Base-by-base conservation (phyloP, 2,888 invertebrate species). In the Hirtodrosophila histrioides region DNA sequence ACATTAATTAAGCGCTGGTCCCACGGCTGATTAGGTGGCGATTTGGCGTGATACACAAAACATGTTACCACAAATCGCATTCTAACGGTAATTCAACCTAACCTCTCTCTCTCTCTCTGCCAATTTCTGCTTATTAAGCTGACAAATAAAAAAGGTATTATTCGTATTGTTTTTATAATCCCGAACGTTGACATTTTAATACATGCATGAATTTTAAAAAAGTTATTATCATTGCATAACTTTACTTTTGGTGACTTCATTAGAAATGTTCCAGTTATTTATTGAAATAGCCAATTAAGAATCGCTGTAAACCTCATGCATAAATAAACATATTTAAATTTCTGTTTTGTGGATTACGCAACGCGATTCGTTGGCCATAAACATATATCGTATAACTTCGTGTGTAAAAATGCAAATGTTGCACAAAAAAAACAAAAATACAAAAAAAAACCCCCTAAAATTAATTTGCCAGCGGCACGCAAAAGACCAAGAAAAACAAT, bases 1-100 rank as follows among this genome's bases (percentile, higher is more conserved):
- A 62, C 61, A 74, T 81, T 80, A 81, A 80, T 85, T 76, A 76
- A 61, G 61, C 49, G 49, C 69, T 50, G 40, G 35, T 43, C 27
- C 11, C 41, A 48, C 29, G 24, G 43, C 63, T 72, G 75, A 78
- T 78, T 81, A 72, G 51, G 27, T 45, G 35, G 43, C 37, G 36
- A 31, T 62, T 50, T 39, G 48, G 11, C 10, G 11, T n/a, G 10
- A 37, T 57, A 44, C 55, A 35, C 36, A 54, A 48, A 62, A 49
- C 56, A 56, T 36, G 61, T 56, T 63, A 17, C 23, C 37, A 37
- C 27, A 55, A 50, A 37, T 46, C 40, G 7, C 9, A 49, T 37
- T 10, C 10, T 49, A 37, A 36, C 27, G 12, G 11, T 37, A 39
- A 44, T 10, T 11, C 45, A 54, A 46, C 10, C 10, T 7, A n/a